A percentile compares a stretch with the other conserved stretches of the same genome.
phyloP scores from a whole-genome alignment of 2,888 invertebrate genomes.

The Trichogramma dendrolimi region DNA sequence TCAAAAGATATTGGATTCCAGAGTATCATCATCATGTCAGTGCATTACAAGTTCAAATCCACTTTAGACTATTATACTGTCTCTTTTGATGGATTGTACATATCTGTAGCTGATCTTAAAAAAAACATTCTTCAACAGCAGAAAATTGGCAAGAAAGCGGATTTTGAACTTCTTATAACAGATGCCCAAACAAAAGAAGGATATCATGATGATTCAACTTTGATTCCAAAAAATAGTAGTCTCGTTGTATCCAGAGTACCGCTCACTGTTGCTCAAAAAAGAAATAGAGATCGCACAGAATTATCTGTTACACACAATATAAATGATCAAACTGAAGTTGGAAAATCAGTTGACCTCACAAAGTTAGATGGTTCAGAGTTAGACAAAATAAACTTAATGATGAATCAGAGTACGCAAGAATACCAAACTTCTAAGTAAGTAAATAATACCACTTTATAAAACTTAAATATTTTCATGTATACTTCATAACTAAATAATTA shows the following conservation, averaged over 20 bases:
- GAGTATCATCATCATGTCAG: slow-evolving; percentile 65
- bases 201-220: slow-evolving; percentile 82
- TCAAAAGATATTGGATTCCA: neutral
- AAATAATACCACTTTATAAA: slow-evolving; percentile 5
- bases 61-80: slow-evolving; percentile 93
- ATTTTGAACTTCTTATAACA: slow-evolving; percentile 93
- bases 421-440: slow-evolving; percentile 98
- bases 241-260: slow-evolving; percentile 92
- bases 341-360: slow-evolving; percentile 76
- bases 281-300: slow-evolving; percentile 66
- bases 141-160: slow-evolving; percentile 85
- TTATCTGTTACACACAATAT: slow-evolving; percentile 41
- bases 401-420: slow-evolving; percentile 92
- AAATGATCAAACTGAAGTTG: slow-evolving; percentile 45
- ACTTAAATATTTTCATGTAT: neutral
- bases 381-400: slow-evolving; percentile 97
- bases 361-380: slow-evolving; percentile 92
- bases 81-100: slow-evolving; percentile 94
- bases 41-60: slow-evolving; percentile 98
- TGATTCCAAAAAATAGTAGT: slow-evolving; percentile 97
- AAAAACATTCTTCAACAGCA: slow-evolving; percentile 93
- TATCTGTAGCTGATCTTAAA: slow-evolving; percentile 92
- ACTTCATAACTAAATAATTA: neutral
- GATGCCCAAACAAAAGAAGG: slow-evolving; percentile 98
- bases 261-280: slow-evolving; percentile 71